Percentiles rank a stretch among this genome's conserved stretches.
Evolutionary conservation across 2,888 invertebrate genomes (phyloP).

Genomic region (Heliconius sara): DNA sequence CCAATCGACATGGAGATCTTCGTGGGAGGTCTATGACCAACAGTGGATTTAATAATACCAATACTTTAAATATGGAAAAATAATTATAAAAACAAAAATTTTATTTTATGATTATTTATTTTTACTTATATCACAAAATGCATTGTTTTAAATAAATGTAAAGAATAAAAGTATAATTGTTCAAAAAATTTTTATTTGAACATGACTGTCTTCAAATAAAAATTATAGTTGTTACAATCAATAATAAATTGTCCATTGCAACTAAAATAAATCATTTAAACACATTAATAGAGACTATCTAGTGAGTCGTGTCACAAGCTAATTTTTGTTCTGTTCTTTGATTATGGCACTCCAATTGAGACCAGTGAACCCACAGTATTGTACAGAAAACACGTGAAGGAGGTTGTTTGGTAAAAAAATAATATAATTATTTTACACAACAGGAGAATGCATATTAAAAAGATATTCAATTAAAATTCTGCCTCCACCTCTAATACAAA

Average conservation of each 20-base stretch:
- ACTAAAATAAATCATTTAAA: constrained; percentile 33
- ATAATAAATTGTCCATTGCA: constrained; percentile 25
- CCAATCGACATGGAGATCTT: too few relatives aligned
- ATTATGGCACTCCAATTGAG: too few relatives aligned
- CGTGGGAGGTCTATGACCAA: too few relatives aligned
- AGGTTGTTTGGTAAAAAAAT: too few relatives aligned
- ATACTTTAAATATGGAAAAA: not conserved
- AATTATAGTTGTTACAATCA: constrained; percentile 27
- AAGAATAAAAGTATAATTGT: constrained; percentile 21
- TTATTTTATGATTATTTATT: constrained; percentile 31
- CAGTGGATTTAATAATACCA: not conserved
- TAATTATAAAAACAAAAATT: not conserved
- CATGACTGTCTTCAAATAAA: constrained; percentile 30
- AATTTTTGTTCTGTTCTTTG: not conserved
- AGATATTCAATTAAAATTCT: not conserved
- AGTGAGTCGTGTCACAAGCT: not conserved
- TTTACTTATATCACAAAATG: constrained; percentile 27
- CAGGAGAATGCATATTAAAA: too few relatives aligned
- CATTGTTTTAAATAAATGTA: constrained; percentile 14
- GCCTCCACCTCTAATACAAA: not conserved
- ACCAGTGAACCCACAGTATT: not conserved
- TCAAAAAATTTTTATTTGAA: constrained; percentile 26
- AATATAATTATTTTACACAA: too few relatives aligned
- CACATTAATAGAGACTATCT: constrained; percentile 13
- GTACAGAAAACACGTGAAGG: not conserved